Evolutionary conservation across 2,113 vertebrate species (phyloP).

Genomic region (Neoarius graeffei): DNA sequence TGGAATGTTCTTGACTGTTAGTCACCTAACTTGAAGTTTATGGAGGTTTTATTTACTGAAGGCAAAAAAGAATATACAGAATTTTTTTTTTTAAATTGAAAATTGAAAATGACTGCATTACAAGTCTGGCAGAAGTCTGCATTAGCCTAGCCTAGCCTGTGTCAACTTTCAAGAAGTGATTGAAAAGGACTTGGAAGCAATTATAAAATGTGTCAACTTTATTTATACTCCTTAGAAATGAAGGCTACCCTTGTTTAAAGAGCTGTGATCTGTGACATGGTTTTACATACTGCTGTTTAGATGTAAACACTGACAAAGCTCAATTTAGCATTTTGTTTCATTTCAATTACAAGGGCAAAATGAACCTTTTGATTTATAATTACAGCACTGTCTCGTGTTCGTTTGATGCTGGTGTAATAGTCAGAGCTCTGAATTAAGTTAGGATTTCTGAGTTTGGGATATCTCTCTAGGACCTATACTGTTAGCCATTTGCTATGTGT

Average conservation of each 20-base stretch:
- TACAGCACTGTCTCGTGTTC: background rate
- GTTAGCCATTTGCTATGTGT: background rate
- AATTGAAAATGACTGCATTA: background rate
- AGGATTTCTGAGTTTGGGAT: background rate
- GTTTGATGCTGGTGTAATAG: background rate
- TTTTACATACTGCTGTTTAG: background rate
- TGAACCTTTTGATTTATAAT: background rate
- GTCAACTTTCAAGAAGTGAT: background rate
- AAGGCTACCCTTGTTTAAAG: background rate
- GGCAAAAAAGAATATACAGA: background rate
- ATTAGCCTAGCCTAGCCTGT: background rate
- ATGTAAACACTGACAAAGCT: background rate
- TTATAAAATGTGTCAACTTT: background rate
- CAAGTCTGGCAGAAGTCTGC: background rate
- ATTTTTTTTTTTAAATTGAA: no score
- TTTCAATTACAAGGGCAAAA: background rate
- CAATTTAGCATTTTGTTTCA: background rate
- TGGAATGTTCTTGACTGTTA: constrained; percentile 15
- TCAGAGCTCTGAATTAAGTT: background rate
- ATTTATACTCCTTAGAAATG: background rate
- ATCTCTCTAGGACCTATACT: background rate
- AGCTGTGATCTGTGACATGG: constrained; percentile 1
- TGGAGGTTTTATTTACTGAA: constrained; percentile 8
- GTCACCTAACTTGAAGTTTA: constrained; percentile 11
- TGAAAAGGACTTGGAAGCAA: background rate